Evolutionary conservation across 1,140 invertebrate genomes (phyloP).

Genomic region (Drosophila lini): DNA sequence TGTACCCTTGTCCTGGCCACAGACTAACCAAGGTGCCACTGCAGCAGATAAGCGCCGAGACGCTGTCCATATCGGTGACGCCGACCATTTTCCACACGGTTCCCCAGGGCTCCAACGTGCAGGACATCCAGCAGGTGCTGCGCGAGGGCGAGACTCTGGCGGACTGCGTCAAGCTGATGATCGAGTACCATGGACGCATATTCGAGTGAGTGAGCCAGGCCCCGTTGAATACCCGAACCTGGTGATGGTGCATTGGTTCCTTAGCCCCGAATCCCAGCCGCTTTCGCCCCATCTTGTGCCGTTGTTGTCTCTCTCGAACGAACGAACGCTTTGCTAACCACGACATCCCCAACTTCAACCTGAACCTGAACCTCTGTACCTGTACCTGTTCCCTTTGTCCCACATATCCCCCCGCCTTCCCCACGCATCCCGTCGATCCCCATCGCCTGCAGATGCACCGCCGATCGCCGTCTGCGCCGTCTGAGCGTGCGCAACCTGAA

Average conservation of each 20-base stretch:
- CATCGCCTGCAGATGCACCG: constrained; percentile 65
- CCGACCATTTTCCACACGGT: constrained; percentile 81
- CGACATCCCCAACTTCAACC: constrained; percentile 14
- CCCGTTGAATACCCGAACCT: not conserved
- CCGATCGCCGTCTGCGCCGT: constrained; percentile 64
- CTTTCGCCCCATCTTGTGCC: constrained; percentile 31
- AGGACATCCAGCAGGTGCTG: constrained; percentile 71
- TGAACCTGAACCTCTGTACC: constrained; percentile 8
- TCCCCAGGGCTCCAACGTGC: constrained; percentile 64
- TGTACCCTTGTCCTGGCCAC: not conserved
- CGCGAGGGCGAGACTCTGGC: constrained; percentile 73
- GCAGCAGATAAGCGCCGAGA: constrained; percentile 79
- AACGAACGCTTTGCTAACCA: constrained; percentile 29
- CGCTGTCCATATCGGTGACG: constrained; percentile 73
- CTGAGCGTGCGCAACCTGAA: constrained; percentile 72
- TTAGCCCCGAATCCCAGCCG: constrained; percentile 21
- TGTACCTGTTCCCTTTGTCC: constrained; percentile 15
- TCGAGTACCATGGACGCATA: constrained; percentile 78
- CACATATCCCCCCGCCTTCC: not conserved
- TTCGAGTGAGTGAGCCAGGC: constrained; percentile 78
- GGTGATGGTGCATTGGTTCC: constrained; percentile 51
- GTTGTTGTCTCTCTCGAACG: constrained; percentile 9
- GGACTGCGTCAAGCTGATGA: constrained; percentile 81
- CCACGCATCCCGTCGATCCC: not conserved
- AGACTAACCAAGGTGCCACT: constrained; percentile 78